Conservation (phyloP, 2,888 invertebrate genomes). For the Cephus rjabovi region DNA sequence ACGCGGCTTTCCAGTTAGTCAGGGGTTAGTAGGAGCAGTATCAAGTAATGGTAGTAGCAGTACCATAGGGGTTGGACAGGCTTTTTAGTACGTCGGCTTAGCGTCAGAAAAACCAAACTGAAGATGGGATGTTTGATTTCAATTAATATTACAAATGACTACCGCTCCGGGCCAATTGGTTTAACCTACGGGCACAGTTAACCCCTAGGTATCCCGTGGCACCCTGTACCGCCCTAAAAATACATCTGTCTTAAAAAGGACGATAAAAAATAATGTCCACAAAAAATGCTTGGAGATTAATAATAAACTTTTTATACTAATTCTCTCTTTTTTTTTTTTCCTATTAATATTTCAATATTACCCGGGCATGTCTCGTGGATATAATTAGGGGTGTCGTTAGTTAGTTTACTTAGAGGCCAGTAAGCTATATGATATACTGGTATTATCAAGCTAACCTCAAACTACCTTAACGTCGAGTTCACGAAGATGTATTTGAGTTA, state of each 20-base stretch:
- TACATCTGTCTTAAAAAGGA: neutral
- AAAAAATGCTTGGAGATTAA: neutral
- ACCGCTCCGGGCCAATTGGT: neutral
- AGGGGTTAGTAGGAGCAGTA: neutral
- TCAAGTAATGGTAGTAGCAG: neutral
- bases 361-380: neutral
- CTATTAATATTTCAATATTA: neutral
- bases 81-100: constrained; percentile 40
- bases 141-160: constrained; percentile 46
- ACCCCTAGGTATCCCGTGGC: neutral
- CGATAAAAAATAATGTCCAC: neutral
- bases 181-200: neutral
- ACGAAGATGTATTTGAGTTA: constrained; percentile 43
- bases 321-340: neutral
- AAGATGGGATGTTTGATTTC: constrained; percentile 46
- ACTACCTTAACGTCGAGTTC: constrained; percentile 42
- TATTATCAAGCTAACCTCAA: neutral
- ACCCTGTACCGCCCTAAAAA: neutral
- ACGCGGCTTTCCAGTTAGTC: neutral
- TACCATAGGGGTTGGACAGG: constrained; percentile 2
- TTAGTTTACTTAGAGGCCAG: constrained; percentile 31
- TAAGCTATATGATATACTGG: neutral
- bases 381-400: constrained; percentile 22
- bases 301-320: neutral
- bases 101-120: constrained; percentile 28